phyloP scores from a whole-genome alignment of 2,888 invertebrate species.

The Chrysotoxum bicinctum region DNA sequence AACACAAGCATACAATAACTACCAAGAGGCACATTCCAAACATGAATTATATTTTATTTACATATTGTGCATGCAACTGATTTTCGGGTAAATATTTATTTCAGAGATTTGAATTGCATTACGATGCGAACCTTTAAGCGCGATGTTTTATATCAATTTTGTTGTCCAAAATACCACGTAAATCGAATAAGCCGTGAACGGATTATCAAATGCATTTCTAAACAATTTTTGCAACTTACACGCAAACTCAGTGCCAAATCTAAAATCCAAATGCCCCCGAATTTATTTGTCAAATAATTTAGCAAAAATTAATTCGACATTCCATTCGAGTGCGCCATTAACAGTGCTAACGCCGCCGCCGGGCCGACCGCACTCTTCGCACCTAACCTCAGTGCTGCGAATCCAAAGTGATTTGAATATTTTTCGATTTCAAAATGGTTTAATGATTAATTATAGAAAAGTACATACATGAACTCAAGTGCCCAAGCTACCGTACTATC shows the following conservation, averaged over 20 bases:
- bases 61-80: not conserved
- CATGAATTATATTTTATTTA: not conserved
- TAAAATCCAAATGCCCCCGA: slow-evolving; percentile 1
- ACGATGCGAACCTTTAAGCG: not conserved
- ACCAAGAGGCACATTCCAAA: not conserved
- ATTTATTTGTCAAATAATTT: slow-evolving; percentile 29
- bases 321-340: slow-evolving; percentile 8
- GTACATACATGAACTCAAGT: not conserved
- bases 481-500: not conserved
- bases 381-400: not conserved
- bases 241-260: not conserved
- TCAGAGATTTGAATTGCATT: slow-evolving; percentile 16
- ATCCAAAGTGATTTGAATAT: slow-evolving; percentile 25
- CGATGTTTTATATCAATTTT: not conserved
- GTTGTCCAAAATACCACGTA: not conserved
- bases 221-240: not conserved
- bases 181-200: not conserved
- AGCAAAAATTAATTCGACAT: slow-evolving; percentile 28
- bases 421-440: not conserved
- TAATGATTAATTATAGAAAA: slow-evolving; percentile 42
- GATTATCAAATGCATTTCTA: not conserved
- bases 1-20: not conserved
- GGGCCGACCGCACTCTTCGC: not conserved
- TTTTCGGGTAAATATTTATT: slow-evolving; percentile 26
- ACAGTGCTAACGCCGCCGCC: not conserved